These are phyloP conservation scores for Bettongia penicillata DNA, from an alignment of 2,113 vertebrate species.

Conservation along the genomic window DNA sequence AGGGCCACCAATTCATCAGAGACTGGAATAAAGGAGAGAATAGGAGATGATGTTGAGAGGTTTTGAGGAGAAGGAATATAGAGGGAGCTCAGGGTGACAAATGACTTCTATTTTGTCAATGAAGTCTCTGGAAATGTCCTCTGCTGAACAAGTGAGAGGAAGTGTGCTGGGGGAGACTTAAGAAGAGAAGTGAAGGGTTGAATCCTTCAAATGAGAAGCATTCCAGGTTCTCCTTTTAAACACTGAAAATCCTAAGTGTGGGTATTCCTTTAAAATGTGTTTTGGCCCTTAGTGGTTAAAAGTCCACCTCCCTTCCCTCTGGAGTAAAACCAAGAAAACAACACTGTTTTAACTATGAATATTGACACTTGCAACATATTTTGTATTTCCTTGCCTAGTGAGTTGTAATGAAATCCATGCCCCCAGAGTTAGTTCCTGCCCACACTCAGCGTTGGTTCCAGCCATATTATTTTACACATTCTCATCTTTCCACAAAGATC, in stretches of 20 bases:
- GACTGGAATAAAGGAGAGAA: background rate
- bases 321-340: background rate
- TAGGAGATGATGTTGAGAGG: background rate
- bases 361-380: background rate
- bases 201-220: background rate
- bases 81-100: background rate
- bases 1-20: background rate
- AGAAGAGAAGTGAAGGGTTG: conserved; percentile 6
- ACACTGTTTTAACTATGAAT: background rate
- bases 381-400: background rate
- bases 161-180: background rate
- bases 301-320: background rate
- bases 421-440: background rate
- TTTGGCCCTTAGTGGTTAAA: background rate
- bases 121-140: background rate
- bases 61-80: background rate
- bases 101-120: background rate
- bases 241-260: background rate
- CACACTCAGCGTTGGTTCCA: background rate
- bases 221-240: conserved; percentile 28
- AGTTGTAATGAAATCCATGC: background rate
- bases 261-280: background rate
- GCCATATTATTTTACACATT: background rate
- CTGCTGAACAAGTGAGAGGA: background rate
- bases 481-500: conserved; percentile 50